Evolutionary conservation across 2,113 vertebrate species (phyloP).

Genomic region (Leucoraja erinaceus): DNA sequence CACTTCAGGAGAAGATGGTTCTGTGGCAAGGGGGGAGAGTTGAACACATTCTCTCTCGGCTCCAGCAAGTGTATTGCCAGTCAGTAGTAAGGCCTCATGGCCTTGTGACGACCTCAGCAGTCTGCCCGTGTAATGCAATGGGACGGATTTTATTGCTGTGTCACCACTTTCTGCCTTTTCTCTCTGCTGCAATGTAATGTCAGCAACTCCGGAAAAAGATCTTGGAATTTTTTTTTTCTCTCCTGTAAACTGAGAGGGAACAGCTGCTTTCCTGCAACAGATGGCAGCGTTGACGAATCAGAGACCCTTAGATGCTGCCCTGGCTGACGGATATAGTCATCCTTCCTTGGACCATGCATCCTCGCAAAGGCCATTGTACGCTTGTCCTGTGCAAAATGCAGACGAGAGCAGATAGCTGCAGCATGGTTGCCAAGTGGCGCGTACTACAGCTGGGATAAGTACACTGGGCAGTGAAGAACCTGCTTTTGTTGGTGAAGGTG

Average conservation of each 20-base stretch:
- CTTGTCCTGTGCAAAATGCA: not conserved
- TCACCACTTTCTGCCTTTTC: not conserved
- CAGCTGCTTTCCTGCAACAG: slow-evolving; percentile 1
- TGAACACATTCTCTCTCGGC: not conserved
- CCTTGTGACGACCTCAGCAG: not conserved
- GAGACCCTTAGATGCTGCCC: not conserved
- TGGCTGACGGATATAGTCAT: not conserved
- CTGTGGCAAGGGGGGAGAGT: not conserved
- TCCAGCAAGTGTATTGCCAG: not conserved
- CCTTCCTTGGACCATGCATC: not conserved
- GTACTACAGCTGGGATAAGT: not conserved
- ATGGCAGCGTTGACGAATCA: not conserved
- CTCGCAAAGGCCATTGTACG: not conserved
- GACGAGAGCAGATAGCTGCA: not conserved
- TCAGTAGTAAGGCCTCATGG: not conserved
- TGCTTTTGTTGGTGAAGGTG: not conserved
- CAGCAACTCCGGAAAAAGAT: not conserved
- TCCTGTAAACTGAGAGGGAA: not conserved
- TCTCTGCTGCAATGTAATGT: not conserved
- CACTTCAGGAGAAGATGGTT: not conserved
- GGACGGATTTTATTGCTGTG: not conserved
- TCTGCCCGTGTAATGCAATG: not conserved
- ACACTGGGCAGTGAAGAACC: not conserved
- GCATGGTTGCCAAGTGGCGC: not conserved
- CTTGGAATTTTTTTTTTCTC: not conserved